Evolutionary conservation across 2,888 invertebrate genomes (phyloP).

Genomic region (Synergus itoensis): DNA sequence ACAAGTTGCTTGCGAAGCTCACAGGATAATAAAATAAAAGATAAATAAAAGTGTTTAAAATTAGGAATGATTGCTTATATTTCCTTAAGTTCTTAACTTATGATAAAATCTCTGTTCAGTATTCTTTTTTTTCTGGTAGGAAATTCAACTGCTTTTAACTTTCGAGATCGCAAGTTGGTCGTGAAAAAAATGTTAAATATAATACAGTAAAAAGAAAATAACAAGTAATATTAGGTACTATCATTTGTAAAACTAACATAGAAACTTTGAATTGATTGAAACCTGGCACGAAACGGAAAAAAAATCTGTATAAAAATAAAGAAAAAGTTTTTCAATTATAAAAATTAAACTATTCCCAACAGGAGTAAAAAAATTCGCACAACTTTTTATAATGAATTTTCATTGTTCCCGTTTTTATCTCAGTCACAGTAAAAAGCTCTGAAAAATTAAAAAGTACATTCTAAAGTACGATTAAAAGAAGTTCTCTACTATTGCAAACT

Average conservation of each 20-base stretch:
- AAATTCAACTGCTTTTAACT: not conserved
- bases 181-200: constrained; percentile 14
- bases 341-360: not conserved
- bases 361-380: not conserved
- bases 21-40: not conserved
- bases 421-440: not conserved
- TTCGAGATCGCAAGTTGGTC: not conserved
- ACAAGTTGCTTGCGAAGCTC: not conserved
- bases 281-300: not conserved
- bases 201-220: constrained; percentile 18
- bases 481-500: not conserved
- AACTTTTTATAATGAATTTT: not conserved
- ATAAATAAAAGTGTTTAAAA: too few relatives aligned
- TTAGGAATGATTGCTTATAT: not conserved
- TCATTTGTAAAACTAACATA: not conserved
- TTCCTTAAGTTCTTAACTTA: too few relatives aligned
- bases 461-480: constrained; percentile 14
- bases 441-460: not conserved
- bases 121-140: not conserved
- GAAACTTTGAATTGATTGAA: not conserved
- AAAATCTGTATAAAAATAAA: not conserved
- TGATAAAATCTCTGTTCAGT: not conserved
- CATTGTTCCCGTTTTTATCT: not conserved
- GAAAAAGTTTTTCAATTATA: not conserved
- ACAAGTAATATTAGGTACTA: constrained; percentile 5